phyloP scores from a whole-genome alignment of 2,888 invertebrate species.

The Morpho deidamia region DNA sequence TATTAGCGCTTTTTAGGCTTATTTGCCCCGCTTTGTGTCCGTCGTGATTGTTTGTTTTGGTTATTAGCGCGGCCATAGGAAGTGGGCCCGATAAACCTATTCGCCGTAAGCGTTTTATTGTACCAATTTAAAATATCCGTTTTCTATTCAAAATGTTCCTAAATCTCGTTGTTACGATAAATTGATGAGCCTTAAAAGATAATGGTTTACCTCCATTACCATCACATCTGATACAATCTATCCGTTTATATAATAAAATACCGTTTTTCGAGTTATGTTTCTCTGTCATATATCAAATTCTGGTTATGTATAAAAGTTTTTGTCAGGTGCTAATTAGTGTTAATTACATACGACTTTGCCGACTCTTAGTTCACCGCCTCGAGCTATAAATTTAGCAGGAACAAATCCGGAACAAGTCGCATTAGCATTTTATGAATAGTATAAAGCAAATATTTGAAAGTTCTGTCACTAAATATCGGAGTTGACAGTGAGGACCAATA shows the following conservation, averaged over 20 bases:
- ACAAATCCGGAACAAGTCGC: constrained; percentile 53
- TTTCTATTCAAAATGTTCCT: constrained; percentile 31
- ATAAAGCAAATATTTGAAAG: constrained; percentile 58
- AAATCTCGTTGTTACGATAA: constrained; percentile 20
- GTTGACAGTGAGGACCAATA: constrained; percentile 28
- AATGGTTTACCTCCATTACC: constrained; percentile 53
- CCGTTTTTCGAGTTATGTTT: constrained; percentile 25
- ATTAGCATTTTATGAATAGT: constrained; percentile 68
- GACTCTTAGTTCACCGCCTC: constrained; percentile 40
- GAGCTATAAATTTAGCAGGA: constrained; percentile 57
- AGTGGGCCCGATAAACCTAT: constrained; percentile 74
- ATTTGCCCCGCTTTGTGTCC: constrained; percentile 71
- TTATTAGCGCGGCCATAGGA: constrained; percentile 73
- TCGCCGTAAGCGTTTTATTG: constrained; percentile 75
- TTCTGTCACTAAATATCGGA: constrained; percentile 35
- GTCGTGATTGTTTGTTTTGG: constrained; percentile 73
- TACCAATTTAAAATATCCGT: constrained; percentile 70
- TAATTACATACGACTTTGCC: constrained; percentile 33
- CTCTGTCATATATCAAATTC: background rate
- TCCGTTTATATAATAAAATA: constrained; percentile 14
- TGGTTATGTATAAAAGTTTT: constrained; percentile 29
- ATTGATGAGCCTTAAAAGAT: constrained; percentile 39
- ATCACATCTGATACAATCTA: constrained; percentile 32
- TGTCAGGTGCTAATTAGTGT: constrained; percentile 57
- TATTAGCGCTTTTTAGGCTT: constrained; percentile 74